Evolutionary conservation across 2,113 vertebrate genomes (phyloP).

Genomic region (Hippoglossus stenolepis): DNA sequence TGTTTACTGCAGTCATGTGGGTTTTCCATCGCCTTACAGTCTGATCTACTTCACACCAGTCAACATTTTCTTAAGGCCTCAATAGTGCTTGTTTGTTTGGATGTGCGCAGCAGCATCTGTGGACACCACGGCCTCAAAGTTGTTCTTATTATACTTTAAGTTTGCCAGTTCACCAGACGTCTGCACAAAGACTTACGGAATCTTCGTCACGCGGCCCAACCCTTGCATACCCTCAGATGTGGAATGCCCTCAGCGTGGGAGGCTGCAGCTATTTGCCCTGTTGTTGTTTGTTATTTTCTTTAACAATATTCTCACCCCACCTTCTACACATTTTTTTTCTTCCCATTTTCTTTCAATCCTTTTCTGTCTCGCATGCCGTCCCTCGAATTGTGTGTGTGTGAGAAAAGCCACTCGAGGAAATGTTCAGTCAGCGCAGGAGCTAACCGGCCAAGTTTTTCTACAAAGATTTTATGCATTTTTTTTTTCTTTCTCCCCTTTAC

Average conservation of each 20-base stretch:
- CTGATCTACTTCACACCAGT: slow-evolving; percentile 13
- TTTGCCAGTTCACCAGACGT: neutral
- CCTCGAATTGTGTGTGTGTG: slow-evolving; percentile 12
- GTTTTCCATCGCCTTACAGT: neutral
- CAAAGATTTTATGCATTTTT: slow-evolving; percentile 40
- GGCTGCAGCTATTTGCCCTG: slow-evolving; percentile 27
- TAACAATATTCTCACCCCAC: slow-evolving; percentile 20
- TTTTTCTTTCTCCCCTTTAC: slow-evolving; percentile 16
- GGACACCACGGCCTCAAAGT: neutral
- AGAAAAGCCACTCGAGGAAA: slow-evolving; percentile 35
- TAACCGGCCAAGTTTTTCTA: slow-evolving; percentile 13
- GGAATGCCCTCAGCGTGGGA: slow-evolving; percentile 7
- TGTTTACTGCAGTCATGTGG: slow-evolving; percentile 36
- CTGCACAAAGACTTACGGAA: neutral
- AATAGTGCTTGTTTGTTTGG: neutral
- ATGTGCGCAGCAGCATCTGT: neutral
- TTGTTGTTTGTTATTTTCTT: slow-evolving; percentile 41
- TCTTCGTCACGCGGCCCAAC: neutral
- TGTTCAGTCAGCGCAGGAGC: slow-evolving; percentile 40
- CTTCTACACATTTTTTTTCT: neutral
- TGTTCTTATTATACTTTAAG: neutral
- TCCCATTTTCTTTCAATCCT: neutral
- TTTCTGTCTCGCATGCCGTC: slow-evolving; percentile 4
- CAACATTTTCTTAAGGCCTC: slow-evolving; percentile 7
- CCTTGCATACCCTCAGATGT: neutral